Conservation (phyloP, 1,140 invertebrate species). For the Drusus annulatus region DNA sequence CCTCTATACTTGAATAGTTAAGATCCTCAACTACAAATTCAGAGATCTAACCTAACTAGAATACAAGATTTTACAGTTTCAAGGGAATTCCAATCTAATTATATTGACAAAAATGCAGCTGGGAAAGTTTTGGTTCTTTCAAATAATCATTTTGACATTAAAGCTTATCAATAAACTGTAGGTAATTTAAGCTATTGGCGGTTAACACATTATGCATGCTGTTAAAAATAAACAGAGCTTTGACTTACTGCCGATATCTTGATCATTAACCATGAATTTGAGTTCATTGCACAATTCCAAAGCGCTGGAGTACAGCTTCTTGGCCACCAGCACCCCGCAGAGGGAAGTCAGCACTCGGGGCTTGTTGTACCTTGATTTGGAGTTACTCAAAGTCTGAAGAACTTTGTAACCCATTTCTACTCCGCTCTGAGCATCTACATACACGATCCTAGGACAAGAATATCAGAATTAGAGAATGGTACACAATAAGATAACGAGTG, state of each 20-base stretch:
- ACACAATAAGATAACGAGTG: background rate
- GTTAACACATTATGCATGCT: no score
- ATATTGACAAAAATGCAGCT: no score
- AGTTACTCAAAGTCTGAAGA: constrained; percentile 60
- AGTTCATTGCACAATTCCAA: constrained; percentile 8
- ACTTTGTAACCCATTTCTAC: constrained; percentile 62
- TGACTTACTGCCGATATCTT: constrained; percentile 14
- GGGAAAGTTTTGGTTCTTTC: no score
- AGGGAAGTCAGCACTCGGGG: constrained; percentile 60
- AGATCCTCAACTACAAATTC: no score
- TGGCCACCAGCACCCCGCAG: background rate
- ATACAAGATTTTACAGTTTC: no score
- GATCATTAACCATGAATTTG: background rate
- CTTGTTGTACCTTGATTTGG: constrained; percentile 59
- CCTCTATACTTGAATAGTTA: no score
- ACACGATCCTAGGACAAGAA: background rate
- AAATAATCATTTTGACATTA: no score
- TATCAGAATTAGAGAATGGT: background rate
- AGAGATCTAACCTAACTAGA: no score
- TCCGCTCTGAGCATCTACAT: constrained; percentile 52
- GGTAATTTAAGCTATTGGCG: no score
- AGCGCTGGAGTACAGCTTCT: background rate
- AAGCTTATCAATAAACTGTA: no score
- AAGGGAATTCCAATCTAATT: no score
- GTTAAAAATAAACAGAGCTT: background rate